Evolutionary conservation across 2,888 invertebrate species (phyloP).

Genomic region (Carabus problematicus): DNA sequence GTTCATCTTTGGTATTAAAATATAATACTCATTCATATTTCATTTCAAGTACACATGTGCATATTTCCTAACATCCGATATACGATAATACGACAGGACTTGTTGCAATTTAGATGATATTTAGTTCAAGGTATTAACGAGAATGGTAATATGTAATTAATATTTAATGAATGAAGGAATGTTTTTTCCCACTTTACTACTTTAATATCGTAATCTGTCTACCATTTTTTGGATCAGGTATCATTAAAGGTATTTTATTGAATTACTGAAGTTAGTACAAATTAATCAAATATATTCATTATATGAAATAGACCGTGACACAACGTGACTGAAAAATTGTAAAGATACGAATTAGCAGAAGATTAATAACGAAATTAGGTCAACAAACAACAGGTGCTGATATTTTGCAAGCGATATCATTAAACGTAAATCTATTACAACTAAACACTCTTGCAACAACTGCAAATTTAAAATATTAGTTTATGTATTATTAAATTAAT

Average conservation of each 20-base stretch:
- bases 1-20: too few species aligned
- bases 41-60: not conserved
- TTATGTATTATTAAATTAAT: too few species aligned
- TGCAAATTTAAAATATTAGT: too few species aligned
- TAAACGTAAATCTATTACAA: too few species aligned
- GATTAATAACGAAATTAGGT: conserved; percentile 4
- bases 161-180: conserved; percentile 7
- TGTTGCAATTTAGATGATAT: conserved; percentile 1
- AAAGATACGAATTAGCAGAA: conserved; percentile 11
- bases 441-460: too few species aligned
- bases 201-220: not conserved
- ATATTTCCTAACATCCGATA: too few species aligned
- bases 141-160: conserved; percentile 21
- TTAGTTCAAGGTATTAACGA: conserved; percentile 30
- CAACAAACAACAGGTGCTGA: not conserved
- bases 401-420: too few species aligned
- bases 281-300: not conserved
- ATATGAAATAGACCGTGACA: conserved; percentile 13
- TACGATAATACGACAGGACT: too few species aligned
- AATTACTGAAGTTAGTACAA: too few species aligned
- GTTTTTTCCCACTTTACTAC: not conserved
- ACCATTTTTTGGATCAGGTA: not conserved
- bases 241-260: too few species aligned
- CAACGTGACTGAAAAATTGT: not conserved
- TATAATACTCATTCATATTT: not conserved